Evolutionary conservation across 92 coral and sea anemone genomes (phyloP).

Genomic region (Phenganax marumi): DNA sequence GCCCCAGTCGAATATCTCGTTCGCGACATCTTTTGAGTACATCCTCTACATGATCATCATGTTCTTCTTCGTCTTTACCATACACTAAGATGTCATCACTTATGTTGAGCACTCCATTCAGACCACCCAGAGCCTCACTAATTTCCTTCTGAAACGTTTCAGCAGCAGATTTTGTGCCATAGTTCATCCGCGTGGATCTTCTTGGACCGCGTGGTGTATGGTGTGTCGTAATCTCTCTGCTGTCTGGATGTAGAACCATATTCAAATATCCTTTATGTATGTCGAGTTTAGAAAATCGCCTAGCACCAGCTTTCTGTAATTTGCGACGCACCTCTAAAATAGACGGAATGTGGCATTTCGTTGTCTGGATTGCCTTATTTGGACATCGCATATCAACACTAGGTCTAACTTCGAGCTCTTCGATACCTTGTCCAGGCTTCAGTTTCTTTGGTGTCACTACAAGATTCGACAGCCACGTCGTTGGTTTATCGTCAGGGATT

Average conservation of each 20-base stretch:
- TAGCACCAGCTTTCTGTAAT: too few relatives aligned
- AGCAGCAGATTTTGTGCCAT: not conserved
- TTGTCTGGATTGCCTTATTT: conserved; percentile 10
- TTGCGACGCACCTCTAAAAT: not conserved
- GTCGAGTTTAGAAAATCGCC: too few relatives aligned
- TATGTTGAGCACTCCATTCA: too few relatives aligned
- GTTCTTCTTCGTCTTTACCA: not conserved
- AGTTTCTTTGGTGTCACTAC: not conserved
- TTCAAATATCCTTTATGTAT: too few relatives aligned
- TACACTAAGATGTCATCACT: too few relatives aligned
- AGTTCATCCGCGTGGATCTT: not conserved
- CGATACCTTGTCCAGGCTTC: not conserved
- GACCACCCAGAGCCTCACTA: too few relatives aligned
- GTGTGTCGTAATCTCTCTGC: too few relatives aligned
- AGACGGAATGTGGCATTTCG: not conserved
- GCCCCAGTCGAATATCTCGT: not conserved
- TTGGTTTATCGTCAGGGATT: not conserved
- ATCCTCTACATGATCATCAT: not conserved
- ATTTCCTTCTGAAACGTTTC: too few relatives aligned
- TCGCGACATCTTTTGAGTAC: not conserved
- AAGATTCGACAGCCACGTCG: not conserved
- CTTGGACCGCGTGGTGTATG: not conserved
- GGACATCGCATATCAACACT: too few relatives aligned
- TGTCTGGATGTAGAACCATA: too few relatives aligned
- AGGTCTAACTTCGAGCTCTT: not conserved